Percentiles rank a stretch among this genome's conserved stretches.
Conservation (phyloP, 2,113 vertebrate genomes). For the Cyphomyrus plagiostoma region DNA sequence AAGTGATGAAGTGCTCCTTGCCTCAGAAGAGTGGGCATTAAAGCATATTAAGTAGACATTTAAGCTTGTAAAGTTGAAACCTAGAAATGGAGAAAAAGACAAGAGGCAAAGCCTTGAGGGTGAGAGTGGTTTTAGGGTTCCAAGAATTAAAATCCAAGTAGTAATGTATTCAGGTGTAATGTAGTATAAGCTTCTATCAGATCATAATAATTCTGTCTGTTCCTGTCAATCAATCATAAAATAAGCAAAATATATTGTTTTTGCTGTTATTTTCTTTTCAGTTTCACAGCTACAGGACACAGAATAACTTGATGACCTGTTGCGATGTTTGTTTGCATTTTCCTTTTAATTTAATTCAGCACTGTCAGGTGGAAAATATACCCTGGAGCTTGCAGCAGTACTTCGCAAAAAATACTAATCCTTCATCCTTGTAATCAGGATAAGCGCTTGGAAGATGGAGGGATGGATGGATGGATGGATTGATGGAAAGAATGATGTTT, state of each 20-base stretch:
- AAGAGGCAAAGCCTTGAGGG: conserved; percentile 61
- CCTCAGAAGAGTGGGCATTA: conserved; percentile 71
- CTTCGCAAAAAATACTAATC: background rate
- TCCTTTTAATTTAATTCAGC: background rate
- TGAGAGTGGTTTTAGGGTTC: conserved; percentile 46
- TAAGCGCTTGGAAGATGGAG: background rate
- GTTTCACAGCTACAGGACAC: background rate
- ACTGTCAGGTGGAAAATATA: background rate
- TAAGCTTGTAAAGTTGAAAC: conserved; percentile 66
- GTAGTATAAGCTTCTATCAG: background rate
- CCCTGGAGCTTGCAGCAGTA: background rate
- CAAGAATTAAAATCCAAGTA: conserved; percentile 23
- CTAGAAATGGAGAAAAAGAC: conserved; percentile 63
- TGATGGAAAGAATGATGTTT: background rate
- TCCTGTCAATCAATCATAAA: background rate
- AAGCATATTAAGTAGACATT: conserved; percentile 78
- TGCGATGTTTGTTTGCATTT: background rate
- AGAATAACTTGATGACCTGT: background rate
- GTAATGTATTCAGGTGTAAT: conserved; percentile 18
- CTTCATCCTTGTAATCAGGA: background rate
- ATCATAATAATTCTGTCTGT: background rate
- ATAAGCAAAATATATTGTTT: background rate
- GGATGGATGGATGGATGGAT: background rate
- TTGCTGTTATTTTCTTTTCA: background rate
- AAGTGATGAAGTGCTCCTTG: conserved; percentile 68